phyloP scores from a whole-genome alignment of 2,888 invertebrate species.

The Tachystola acroxantha region DNA sequence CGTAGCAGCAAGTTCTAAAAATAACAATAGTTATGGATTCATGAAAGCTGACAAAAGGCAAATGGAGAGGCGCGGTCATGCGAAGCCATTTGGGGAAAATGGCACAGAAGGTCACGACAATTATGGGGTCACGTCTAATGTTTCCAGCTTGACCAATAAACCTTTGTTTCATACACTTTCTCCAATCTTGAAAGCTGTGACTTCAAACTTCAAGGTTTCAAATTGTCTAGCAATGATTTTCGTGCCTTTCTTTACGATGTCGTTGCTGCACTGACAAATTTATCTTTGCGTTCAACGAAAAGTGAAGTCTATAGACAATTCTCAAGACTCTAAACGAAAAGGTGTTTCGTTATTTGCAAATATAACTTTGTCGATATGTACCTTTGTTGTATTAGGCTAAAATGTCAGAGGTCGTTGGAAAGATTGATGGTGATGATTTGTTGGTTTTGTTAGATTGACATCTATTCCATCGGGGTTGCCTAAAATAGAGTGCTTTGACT shows the following conservation, averaged over 20 bases:
- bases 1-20: neutral
- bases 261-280: neutral
- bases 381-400: conserved; percentile 16
- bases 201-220: conserved; percentile 19
- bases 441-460: conserved; percentile 31
- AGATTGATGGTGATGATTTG: conserved; percentile 35
- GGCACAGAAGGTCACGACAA: conserved; percentile 46
- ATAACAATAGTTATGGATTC: conserved; percentile 13
- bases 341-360: neutral
- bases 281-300: neutral
- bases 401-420: conserved; percentile 44
- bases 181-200: neutral
- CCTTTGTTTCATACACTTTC: neutral
- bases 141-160: neutral
- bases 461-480: conserved; percentile 12
- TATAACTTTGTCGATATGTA: neutral
- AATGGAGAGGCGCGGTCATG: conserved; percentile 44
- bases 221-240: conserved; percentile 16
- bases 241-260: neutral
- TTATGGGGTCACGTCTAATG: conserved; percentile 19
- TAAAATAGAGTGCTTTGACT: conserved; percentile 28
- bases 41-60: conserved; percentile 32
- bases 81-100: conserved; percentile 42
- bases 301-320: no score
- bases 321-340: no score